Base-by-base conservation (phyloP, 2,797 vertebrate species). In the Cichlasoma orientale region DNA sequence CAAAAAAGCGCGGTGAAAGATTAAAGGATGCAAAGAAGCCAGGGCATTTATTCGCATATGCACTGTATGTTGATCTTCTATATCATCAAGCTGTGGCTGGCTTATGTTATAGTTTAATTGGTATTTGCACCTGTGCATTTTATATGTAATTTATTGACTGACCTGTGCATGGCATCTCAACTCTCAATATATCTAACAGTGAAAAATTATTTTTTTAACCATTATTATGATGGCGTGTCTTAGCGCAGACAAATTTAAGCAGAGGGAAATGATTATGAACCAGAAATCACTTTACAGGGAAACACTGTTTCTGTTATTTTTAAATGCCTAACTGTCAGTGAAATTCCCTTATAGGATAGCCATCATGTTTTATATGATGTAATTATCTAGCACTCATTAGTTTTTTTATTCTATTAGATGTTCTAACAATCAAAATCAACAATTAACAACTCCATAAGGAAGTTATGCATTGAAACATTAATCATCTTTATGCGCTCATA, bases 61-160 rank as follows among this genome's bases (percentile, higher is more conserved):
- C 4, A 33, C 2, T 75, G 23, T 27, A 2, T 11, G 70, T 50
- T 16, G 18, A n/a, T 9, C n/a, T 33, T 50, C 47, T 23, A 16
- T 23, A 33, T 75, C 18, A 9, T 57, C 36, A 23, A 56, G 47
- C 16, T 41, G 9, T 23, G 52, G 21, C 27, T 44, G 4, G 2
- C 8, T 47, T 13, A 76, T 63, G 63, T 13, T 14, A 14, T 38
- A 71, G 68, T 36, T 23, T 59, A 80, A 56, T 50, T 56, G 2
- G 19, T 8, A 21, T 77, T 74, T 73, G 11, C 36, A 38, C 47
- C 18, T 78, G 36, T 69, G 11, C 71, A 44, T 80, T 38, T 23
- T 33, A 6, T 44, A 78, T 29, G 38, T 76, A 57, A 72, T 27
- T 74, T 77, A 68, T 71, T 89, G 75, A 66, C 55, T 23, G 44